Evolutionary conservation across 2,797 vertebrate species (phyloP), one percentile per base, ranked within the genome.

Genomic region (Cryptoprocta ferox): DNA sequence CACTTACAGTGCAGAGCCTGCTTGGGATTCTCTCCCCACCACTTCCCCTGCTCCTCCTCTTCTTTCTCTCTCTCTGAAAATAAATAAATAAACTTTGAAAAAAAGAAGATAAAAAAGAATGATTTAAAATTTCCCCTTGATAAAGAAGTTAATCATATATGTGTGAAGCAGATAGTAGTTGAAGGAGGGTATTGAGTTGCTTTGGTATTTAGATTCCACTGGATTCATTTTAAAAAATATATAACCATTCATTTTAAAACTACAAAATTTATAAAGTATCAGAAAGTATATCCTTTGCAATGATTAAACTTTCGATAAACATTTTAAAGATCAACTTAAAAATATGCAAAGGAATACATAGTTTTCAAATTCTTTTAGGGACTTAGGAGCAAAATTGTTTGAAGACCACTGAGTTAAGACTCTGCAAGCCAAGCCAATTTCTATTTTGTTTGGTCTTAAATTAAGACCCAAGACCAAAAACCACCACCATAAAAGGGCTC

Each of bases 241-340:
- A 56, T 56, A 48, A 75, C 6, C 37, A 12, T 81, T 93, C 73
- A 45, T 92, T 85, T 95, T 71, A 6, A 84, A 93, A 91, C 68
- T 35, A 14, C 45, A 48, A 14, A 89, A 73, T 93, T 86, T 86
- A 83, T 63, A 76, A 95, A 89, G 37, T 50, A 28, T 35, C 37
- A 96, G 73, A 65, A 87, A 56, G 3, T 42, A 53, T 90, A 26
- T 35, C 28, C 30, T 92, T 82, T 93, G 35, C 21, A 45, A 26
- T 86, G n/a, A 94, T 82, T 92, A 92, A 84, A 39, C 14, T 86
- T 96, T 79, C 14, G 30, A 66, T 75, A 66, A 88, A 92, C 76
- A n/a, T 87, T 48, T 94, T 91, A 81, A 95, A 89, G n/a, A 6
- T 85, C 70, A 85, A 88, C 16, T 66, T 90, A 75, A 83, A 95